Conservation (phyloP, 1,140 invertebrate genomes). For the Thaumatotibia leucotreta region DNA sequence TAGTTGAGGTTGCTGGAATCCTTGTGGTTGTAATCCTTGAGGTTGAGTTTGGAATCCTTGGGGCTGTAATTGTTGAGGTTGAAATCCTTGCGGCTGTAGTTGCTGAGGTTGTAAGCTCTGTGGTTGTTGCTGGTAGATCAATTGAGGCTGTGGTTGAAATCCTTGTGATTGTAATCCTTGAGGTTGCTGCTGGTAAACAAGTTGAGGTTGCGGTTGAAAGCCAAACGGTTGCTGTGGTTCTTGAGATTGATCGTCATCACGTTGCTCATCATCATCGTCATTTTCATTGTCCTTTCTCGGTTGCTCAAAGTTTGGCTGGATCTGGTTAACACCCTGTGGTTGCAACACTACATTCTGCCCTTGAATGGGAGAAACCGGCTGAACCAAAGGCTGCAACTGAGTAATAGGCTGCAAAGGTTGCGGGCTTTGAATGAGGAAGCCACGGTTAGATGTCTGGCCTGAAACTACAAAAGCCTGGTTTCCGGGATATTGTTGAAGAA, state of each 20-base stretch:
- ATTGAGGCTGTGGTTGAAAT: no score
- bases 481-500: conserved; percentile 30
- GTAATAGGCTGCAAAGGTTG: conserved; percentile 20
- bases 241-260: not conserved
- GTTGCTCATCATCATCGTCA: not conserved
- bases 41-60: not conserved
- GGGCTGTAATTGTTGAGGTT: not conserved
- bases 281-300: not conserved
- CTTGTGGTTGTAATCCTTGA: not conserved
- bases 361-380: conserved; percentile 32
- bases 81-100: not conserved
- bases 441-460: not conserved
- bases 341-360: conserved; percentile 33
- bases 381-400: conserved; percentile 22
- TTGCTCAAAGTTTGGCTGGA: not conserved
- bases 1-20: conserved; percentile 27
- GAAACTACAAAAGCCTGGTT: not conserved
- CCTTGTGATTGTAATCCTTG: not conserved
- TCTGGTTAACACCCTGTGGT: conserved; percentile 9
- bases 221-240: not conserved
- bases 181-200: not conserved
- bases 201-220: not conserved
- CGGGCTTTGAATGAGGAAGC: not conserved
- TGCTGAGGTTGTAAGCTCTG: no score
- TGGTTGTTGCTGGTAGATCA: no score